phyloP scores from a whole-genome alignment of 1,140 invertebrate species.

The Trichonephila clavipes region DNA sequence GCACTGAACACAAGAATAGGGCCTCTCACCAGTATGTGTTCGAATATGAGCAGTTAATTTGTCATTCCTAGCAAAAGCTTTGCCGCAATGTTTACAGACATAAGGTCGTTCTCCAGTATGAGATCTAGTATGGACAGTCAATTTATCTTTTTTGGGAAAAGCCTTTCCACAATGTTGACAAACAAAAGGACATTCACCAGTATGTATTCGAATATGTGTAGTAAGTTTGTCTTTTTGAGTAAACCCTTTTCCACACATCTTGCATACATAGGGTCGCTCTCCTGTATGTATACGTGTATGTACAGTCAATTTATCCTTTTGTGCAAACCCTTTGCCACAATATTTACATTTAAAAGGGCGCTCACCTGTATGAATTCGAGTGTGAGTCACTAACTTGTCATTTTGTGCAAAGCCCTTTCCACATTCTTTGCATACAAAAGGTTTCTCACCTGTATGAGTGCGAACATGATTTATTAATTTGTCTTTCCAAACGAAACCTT shows the following conservation, averaged over 20 bases:
- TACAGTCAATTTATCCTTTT: conserved; percentile 85
- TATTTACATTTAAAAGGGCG: conserved; percentile 83
- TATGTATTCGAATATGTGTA: conserved; percentile 84
- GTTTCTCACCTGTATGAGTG: conserved; percentile 80
- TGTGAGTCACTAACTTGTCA: conserved; percentile 68
- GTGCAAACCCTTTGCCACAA: conserved; percentile 85
- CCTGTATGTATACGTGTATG: conserved; percentile 87
- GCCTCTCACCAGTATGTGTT: conserved; percentile 81
- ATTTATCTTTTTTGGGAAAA: conserved; percentile 82
- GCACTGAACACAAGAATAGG: conserved; percentile 82
- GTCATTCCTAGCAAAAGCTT: conserved; percentile 84
- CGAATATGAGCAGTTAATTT: conserved; percentile 82
- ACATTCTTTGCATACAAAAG: conserved; percentile 82
- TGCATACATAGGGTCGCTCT: conserved; percentile 89
- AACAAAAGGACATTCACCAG: conserved; percentile 86
- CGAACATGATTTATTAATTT: conserved; percentile 80
- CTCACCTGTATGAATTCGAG: conserved; percentile 82
- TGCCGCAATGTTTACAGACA: conserved; percentile 82
- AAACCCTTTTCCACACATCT: conserved; percentile 84
- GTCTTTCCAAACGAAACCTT: conserved; percentile 83
- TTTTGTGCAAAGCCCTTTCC: conserved; percentile 78
- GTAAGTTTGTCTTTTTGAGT: conserved; percentile 71
- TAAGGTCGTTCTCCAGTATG: conserved; percentile 82
- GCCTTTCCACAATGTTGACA: conserved; percentile 86
- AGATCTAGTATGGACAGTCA: conserved; percentile 84